Evolutionary conservation across 2,888 invertebrate species (phyloP).

Genomic region (Trimorus sp.): DNA sequence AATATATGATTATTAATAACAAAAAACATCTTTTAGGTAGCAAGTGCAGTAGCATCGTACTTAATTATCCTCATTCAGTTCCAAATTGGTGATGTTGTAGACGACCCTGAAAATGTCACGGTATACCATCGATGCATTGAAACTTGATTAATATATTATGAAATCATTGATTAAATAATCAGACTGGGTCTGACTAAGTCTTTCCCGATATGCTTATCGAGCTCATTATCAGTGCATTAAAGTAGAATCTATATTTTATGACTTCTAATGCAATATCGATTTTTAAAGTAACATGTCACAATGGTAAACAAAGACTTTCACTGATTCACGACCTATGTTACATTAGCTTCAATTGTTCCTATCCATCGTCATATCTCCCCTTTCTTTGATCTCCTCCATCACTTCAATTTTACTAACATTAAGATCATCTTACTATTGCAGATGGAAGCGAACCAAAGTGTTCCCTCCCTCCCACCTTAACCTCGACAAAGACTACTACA

Average conservation of each 20-base stretch:
- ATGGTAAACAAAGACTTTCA: no score
- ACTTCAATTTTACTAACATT: no score
- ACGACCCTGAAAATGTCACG: not conserved
- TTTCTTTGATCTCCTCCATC: no score
- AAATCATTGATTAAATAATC: not conserved
- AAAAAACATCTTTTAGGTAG: conserved; percentile 7
- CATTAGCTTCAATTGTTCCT: no score
- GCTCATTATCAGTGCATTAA: conserved; percentile 19
- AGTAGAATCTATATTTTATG: not conserved
- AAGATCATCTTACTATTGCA: not conserved
- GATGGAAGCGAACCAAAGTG: conserved; percentile 10
- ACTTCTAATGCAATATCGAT: conserved; percentile 9
- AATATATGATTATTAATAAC: not conserved
- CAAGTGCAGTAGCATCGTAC: conserved; percentile 24
- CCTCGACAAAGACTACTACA: conserved; percentile 5
- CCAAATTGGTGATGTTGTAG: conserved; percentile 1
- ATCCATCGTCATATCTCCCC: no score
- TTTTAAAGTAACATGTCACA: not conserved
- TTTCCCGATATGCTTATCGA: conserved; percentile 1
- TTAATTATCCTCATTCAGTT: conserved; percentile 35
- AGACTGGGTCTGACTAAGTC: not conserved
- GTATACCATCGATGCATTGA: not conserved
- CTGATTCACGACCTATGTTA: no score
- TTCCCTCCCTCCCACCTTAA: not conserved
- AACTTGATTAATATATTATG: not conserved